Evolutionary conservation across 2,797 vertebrate species (phyloP).

Genomic region (Enteromius thamalakanensis): DNA sequence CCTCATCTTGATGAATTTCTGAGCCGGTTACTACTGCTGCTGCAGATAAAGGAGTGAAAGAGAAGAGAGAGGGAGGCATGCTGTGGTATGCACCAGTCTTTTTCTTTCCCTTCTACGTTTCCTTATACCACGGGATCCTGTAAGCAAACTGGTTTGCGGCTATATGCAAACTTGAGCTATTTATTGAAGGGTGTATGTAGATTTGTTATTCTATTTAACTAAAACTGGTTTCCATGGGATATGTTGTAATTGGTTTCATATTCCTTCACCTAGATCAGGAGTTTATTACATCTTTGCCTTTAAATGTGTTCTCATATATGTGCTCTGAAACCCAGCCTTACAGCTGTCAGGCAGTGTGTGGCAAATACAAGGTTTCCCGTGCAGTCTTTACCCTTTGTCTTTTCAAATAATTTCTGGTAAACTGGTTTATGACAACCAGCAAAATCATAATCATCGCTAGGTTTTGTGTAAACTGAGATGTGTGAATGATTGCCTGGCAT

Average conservation of each 20-base stretch:
- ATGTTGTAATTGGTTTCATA: neutral
- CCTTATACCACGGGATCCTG: neutral
- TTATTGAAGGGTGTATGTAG: conserved; percentile 38
- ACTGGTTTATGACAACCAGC: neutral
- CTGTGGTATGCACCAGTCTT: conserved; percentile 76
- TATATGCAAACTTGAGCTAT: conserved; percentile 52
- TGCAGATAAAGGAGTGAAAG: conserved; percentile 69
- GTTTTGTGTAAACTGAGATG: neutral
- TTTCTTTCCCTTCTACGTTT: conserved; percentile 29
- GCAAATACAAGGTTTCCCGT: neutral
- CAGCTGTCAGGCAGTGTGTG: conserved; percentile 40
- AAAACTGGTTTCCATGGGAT: neutral
- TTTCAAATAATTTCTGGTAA: neutral
- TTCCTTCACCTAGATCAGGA: neutral
- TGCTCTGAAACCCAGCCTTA: conserved; percentile 10
- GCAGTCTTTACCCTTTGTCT: neutral
- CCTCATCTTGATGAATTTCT: conserved; percentile 67
- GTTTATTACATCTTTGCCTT: conserved; percentile 21
- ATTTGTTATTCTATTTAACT: neutral
- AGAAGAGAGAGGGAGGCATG: conserved; percentile 69
- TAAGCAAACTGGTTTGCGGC: neutral
- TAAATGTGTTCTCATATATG: neutral
- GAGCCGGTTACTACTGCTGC: conserved; percentile 57
- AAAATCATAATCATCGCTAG: neutral
- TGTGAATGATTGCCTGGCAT: conserved; percentile 3